Evolutionary conservation across 2,888 invertebrate genomes (phyloP).

Genomic region (Microplitis manilae): DNA sequence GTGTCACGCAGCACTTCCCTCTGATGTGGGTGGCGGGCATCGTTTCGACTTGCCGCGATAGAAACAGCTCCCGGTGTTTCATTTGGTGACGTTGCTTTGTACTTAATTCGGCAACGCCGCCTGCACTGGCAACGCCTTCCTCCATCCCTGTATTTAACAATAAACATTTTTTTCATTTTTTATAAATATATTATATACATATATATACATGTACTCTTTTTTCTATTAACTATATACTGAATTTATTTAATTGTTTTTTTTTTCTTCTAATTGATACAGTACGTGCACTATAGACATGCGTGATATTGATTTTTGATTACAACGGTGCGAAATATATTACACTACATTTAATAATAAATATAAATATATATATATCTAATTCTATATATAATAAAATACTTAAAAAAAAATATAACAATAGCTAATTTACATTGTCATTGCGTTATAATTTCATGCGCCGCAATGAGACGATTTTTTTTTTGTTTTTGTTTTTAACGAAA

Average conservation of each 20-base stretch:
- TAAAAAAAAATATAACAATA: background rate
- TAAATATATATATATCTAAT: conserved; percentile 17
- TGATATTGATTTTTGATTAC: background rate
- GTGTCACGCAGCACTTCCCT: conserved; percentile 98
- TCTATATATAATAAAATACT: background rate
- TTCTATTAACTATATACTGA: conserved; percentile 1
- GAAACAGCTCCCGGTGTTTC: conserved; percentile 97
- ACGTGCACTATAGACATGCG: conserved; percentile 41
- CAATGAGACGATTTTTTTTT: conserved; percentile 1
- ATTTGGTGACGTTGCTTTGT: conserved; percentile 94
- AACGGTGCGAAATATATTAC: background rate
- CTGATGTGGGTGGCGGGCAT: conserved; percentile 98
- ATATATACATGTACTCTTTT: background rate
- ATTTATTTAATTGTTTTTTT: background rate
- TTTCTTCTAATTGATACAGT: conserved; percentile 4
- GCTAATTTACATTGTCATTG: background rate
- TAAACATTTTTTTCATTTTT: conserved; percentile 44
- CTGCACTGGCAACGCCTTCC: conserved; percentile 73
- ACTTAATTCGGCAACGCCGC: conserved; percentile 79
- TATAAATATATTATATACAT: background rate
- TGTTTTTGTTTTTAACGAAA: background rate
- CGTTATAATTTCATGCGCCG: background rate
- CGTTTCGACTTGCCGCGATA: conserved; percentile 97
- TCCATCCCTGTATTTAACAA: conserved; percentile 70
- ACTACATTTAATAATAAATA: background rate